Percentiles rank a stretch among this genome's conserved stretches.
Conservation (phyloP, 2,113 vertebrate species). For the Carassius carassius region DNA sequence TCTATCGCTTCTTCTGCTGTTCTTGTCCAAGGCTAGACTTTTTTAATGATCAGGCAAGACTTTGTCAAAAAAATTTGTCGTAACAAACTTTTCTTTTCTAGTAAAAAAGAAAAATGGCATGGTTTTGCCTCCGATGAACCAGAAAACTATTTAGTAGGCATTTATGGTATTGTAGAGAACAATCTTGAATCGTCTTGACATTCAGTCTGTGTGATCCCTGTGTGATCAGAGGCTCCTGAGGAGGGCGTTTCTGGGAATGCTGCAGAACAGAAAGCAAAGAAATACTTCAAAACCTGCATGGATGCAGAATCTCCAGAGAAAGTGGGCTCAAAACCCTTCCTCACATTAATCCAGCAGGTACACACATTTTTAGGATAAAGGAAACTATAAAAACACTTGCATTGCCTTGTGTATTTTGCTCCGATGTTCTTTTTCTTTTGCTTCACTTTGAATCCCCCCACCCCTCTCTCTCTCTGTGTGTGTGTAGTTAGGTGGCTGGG, state of each 20-base stretch:
- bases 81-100: too few species aligned
- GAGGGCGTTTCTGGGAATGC: conserved; percentile 49
- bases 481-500: conserved; percentile 86
- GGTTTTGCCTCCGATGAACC: too few species aligned
- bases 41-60: too few species aligned
- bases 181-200: neutral
- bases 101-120: too few species aligned
- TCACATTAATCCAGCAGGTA: conserved; percentile 82
- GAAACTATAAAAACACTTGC: neutral
- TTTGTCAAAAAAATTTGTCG: too few species aligned
- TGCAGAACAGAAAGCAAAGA: conserved; percentile 80
- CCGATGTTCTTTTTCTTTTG: too few species aligned
- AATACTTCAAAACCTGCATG: conserved; percentile 86
- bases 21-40: too few species aligned
- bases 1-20: too few species aligned
- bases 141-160: neutral
- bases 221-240: conserved; percentile 35
- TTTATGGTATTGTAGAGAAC: neutral
- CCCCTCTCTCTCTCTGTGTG: neutral
- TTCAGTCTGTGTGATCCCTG: neutral
- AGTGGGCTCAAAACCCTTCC: conserved; percentile 77
- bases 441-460: too few species aligned
- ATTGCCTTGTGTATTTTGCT: neutral
- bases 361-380: neutral
- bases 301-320: conserved; percentile 76